Conservation (phyloP, 1,140 invertebrate species). For the Orchestia grillus region DNA sequence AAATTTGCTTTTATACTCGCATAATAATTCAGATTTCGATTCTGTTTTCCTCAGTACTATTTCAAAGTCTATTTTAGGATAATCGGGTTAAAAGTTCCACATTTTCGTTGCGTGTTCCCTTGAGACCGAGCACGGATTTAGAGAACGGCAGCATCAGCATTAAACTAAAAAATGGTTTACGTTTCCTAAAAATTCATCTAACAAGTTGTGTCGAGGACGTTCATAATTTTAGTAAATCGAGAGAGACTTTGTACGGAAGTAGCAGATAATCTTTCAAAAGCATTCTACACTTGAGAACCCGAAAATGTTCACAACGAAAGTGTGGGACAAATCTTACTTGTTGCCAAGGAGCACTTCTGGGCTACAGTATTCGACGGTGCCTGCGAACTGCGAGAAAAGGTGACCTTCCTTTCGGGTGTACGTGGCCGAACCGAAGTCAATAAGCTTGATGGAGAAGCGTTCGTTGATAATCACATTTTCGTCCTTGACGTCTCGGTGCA, state of each 20-base stretch:
- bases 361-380: slow-evolving; percentile 85
- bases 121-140: too few species aligned
- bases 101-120: too few species aligned
- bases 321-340: slow-evolving; percentile 73
- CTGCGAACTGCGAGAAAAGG: slow-evolving; percentile 82
- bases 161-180: too few species aligned
- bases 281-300: background rate
- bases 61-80: too few species aligned
- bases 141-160: too few species aligned
- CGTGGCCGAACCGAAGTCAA: slow-evolving; percentile 84
- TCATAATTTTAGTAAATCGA: too few species aligned
- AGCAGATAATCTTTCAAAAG: background rate
- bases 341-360: slow-evolving; percentile 83
- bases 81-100: too few species aligned
- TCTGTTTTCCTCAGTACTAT: too few species aligned
- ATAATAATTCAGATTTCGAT: too few species aligned
- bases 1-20: too few species aligned
- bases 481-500: slow-evolving; percentile 83
- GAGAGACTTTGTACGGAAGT: background rate
- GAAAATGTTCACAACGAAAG: background rate
- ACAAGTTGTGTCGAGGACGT: too few species aligned
- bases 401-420: slow-evolving; percentile 76
- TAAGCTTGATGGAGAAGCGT: slow-evolving; percentile 81
- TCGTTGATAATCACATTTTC: slow-evolving; percentile 84
- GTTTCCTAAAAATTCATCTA: too few species aligned